Percentiles rank a stretch among this genome's conserved stretches.
These are phyloP conservation scores for Aldrovandia affinis DNA, from an alignment of 2,797 vertebrate species.

Conservation along the genomic window DNA sequence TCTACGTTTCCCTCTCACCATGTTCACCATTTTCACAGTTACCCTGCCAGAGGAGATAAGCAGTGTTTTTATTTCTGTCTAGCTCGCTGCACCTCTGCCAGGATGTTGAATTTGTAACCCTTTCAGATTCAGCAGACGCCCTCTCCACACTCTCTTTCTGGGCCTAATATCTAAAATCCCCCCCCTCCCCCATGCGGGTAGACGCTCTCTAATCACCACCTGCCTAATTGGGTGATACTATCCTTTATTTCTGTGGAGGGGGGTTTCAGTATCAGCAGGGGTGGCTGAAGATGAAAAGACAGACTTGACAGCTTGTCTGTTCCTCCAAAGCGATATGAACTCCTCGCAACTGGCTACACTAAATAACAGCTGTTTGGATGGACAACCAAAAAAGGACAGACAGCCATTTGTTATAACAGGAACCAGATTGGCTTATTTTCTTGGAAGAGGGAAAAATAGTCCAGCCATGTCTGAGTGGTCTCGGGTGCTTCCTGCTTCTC, in stretches of 20 bases:
- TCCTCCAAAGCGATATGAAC: background rate
- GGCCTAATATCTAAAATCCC: too few species aligned
- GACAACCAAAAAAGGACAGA: background rate
- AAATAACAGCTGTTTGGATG: background rate
- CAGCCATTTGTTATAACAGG: background rate
- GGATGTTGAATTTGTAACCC: conserved; percentile 17
- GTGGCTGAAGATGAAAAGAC: background rate
- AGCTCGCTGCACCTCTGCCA: conserved; percentile 2
- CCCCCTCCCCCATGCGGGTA: background rate
- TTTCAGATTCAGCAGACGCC: background rate
- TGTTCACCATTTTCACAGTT: conserved; percentile 16
- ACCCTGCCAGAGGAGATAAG: conserved; percentile 22
- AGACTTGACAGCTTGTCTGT: background rate
- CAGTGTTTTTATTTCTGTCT: conserved; percentile 13
- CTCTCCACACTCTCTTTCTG: background rate
- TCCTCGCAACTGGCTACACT: background rate
- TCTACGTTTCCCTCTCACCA: conserved; percentile 1
- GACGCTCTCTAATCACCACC: background rate
- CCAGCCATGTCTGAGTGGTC: background rate
- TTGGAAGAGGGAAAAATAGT: background rate
- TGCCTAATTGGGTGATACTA: conserved; percentile 16
- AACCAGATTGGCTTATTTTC: background rate
- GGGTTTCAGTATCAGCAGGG: background rate
- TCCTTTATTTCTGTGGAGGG: background rate
- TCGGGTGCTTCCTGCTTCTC: background rate